Percentiles rank a stretch among this genome's conserved stretches.
Evolutionary conservation across 2,888 invertebrate species (phyloP).

Genomic region (Bombylius discolor): DNA sequence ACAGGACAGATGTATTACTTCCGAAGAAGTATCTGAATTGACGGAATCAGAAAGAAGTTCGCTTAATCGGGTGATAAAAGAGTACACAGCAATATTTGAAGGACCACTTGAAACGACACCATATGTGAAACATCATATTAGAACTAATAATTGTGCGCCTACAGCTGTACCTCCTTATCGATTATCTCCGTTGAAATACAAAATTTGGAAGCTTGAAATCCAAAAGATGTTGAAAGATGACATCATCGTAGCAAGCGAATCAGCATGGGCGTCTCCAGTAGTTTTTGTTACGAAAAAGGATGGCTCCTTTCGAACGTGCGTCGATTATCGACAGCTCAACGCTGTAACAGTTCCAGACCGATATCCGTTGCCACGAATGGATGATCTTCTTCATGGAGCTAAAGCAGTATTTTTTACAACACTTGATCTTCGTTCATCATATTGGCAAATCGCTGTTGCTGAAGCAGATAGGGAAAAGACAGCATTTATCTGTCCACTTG

Average conservation of each 20-base stretch:
- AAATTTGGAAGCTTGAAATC: no score
- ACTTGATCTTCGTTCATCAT: conserved; percentile 9
- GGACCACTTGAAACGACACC: no score
- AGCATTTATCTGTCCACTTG: conserved; percentile 9
- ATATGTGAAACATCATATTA: no score
- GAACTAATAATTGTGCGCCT: no score
- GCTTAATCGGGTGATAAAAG: no score
- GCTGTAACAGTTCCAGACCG: conserved; percentile 21
- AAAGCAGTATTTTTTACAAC: conserved; percentile 11
- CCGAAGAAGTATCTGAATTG: no score
- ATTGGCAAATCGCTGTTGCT: conserved; percentile 11
- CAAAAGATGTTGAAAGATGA: conserved; percentile 5
- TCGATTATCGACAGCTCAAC: conserved; percentile 23
- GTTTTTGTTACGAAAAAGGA: conserved; percentile 18
- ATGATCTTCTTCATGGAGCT: conserved; percentile 26
- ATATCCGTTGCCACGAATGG: conserved; percentile 31
- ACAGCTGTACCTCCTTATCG: no score
- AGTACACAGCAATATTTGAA: no score
- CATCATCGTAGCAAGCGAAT: conserved; percentile 13
- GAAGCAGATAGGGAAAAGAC: conserved; percentile 13
- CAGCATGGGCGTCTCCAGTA: conserved; percentile 13
- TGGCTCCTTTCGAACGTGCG: conserved; percentile 17
- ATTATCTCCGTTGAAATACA: no score
- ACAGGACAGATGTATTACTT: no score
- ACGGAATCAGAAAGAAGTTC: no score